Base-by-base conservation (phyloP, 1,140 invertebrate genomes). In the Calephelis nemesis region DNA sequence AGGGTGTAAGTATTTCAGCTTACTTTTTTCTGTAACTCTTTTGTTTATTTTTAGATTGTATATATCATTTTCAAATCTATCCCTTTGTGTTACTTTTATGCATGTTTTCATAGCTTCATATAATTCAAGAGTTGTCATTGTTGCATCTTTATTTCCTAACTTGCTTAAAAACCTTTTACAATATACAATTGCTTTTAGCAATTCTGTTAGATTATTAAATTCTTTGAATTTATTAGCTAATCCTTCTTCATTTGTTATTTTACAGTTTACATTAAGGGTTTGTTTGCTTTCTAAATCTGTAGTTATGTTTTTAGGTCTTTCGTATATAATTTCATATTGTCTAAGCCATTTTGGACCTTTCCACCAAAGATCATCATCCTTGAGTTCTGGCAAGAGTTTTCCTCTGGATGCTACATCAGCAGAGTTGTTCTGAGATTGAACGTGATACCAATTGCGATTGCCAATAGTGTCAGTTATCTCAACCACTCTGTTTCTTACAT, bases 331-430 rank as follows among this genome's bases (percentile, higher is more conserved):
- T 54, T 54, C 9, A 5, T 54, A 10, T 19, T 54, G 3, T 54
- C 4, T 54, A 4, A 54, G 19, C 52, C 52, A 54, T 54, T 54
- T 54, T 30, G 69, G 69, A 12, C 69, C 69, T 5, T 60, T 40
- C 66, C 39, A 47, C 66, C 66, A 60, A 10, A 62, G 47, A 13
- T 30, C 12, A 39, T 13, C 10, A 9, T 47, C 30, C 12, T 62
- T 7, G n/a, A 68, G 63, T 11, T 68, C 9, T 0, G 11, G 12
- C 40, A 47, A 47, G 39, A 13, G n/a, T 39, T 48, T 62, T 47
- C 66, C 66, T 10, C 66, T 40, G 6, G 66, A 67, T 19, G 66
- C 52, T 11, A 60, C 47, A 47, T 67, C 66, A 7, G 58, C 64
- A 48, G 49, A 49, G 8, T 66, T 66, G 7, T 49, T 11, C n/a